Conservation (phyloP, 2,113 vertebrate species). For the Nannospalax galili region DNA sequence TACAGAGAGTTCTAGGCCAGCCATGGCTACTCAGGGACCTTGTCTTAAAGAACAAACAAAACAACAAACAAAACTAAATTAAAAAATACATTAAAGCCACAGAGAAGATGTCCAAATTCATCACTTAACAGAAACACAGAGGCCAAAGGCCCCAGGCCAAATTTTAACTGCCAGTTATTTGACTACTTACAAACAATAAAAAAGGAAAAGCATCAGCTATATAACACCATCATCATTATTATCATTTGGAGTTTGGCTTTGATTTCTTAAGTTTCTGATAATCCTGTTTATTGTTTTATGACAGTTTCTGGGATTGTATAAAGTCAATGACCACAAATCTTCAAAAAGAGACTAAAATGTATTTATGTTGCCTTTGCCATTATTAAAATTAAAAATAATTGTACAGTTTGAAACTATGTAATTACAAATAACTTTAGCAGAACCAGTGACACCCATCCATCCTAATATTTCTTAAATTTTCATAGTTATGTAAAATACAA, state of each 20-base stretch:
- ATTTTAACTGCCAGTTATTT: background rate
- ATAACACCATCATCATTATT: background rate
- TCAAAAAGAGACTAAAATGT: background rate
- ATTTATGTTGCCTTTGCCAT: background rate
- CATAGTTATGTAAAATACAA: conserved; percentile 35
- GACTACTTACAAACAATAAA: background rate
- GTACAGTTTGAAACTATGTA: background rate
- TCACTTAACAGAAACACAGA: background rate
- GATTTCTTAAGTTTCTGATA: background rate
- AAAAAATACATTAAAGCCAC: too few species aligned
- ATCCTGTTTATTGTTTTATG: background rate
- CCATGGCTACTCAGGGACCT: too few species aligned
- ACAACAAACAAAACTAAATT: too few species aligned
- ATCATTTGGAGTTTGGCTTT: background rate
- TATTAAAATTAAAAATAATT: conserved; percentile 31
- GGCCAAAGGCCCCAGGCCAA: background rate
- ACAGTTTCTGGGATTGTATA: background rate
- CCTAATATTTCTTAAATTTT: conserved; percentile 40
- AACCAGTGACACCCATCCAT: background rate
- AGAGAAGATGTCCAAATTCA: background rate
- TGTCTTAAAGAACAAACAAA: too few species aligned
- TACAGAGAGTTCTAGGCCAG: too few species aligned
- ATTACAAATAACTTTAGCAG: conserved; percentile 23
- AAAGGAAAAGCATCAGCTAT: background rate
- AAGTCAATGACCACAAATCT: background rate